A percentile compares a stretch with the other conserved stretches of the same genome.
Conservation (phyloP, 2,113 vertebrate species). For the Erythrocebus patas region DNA sequence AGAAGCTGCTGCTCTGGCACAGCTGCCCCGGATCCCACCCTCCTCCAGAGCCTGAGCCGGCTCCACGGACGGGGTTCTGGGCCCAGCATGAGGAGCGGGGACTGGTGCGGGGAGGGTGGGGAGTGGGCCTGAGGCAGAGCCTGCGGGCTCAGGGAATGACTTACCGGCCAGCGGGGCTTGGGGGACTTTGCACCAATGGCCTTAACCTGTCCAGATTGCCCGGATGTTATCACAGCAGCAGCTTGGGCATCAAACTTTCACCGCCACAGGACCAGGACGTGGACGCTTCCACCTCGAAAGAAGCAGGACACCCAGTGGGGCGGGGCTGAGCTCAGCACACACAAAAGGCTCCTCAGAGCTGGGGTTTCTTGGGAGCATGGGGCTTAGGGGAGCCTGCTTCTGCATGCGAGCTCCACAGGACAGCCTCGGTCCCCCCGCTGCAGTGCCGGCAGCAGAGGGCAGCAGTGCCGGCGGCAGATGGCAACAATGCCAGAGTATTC, state of each 20-base stretch:
- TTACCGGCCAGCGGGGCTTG: too few species aligned
- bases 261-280: rapidly evolving
- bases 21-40: not conserved
- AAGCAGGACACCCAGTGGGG: not conserved
- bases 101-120: not conserved
- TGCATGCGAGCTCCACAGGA: too few species aligned
- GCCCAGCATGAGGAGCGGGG: not conserved
- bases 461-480: too few species aligned
- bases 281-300: rapidly evolving
- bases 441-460: too few species aligned
- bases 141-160: rapidly evolving
- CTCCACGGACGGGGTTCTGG: not conserved
- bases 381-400: too few species aligned
- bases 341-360: rapidly evolving
- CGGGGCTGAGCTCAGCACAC: not conserved
- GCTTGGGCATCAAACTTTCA: not conserved
- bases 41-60: not conserved
- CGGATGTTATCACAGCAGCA: rapidly evolving
- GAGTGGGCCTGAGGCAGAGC: not conserved
- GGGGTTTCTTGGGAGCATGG: rapidly evolving
- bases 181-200: not conserved
- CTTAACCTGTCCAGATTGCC: not conserved
- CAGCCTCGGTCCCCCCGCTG: too few species aligned
- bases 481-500: too few species aligned
- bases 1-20: not conserved